Evolutionary conservation across 2,888 invertebrate species (phyloP), one percentile per base, ranked within the genome.

Genomic region (Litoditis marina): DNA sequence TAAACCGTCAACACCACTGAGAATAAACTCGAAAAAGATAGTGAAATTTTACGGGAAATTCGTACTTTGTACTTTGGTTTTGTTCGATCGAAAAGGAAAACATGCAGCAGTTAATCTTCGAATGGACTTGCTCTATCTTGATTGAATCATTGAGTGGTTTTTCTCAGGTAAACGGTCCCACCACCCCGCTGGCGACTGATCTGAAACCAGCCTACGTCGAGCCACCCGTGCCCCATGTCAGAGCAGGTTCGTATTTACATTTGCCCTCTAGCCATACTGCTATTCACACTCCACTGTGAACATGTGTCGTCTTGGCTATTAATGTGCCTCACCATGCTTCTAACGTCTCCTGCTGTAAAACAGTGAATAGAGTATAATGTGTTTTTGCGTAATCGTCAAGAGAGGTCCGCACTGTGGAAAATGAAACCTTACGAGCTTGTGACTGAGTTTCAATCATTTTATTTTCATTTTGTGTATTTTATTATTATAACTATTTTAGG

Each of bases 81-180:
- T 44, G 44, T 25, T n/a, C n/a, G n/a, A n/a, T n/a, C n/a, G n/a
- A n/a, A n/a, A n/a, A n/a, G n/a, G n/a, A n/a, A n/a, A n/a, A n/a
- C n/a, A n/a, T n/a, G n/a, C n/a, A n/a, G n/a, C n/a, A n/a, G n/a
- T 36, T 8, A 36, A 36, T 13, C 36, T 36, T 16, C 11, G 36
- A 8, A 36, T 13, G 8, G 36, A 36, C 11, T 13, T 13, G 36
- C 36, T 8, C 36, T 36, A 36, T 8, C 36, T 36, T 16, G 36
- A 36, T 13, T 13, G 36, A n/a, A n/a, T n/a, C n/a, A n/a, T n/a
- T 49, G 13, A 4, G 25, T 49, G 31, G 3, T 47, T 2, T 32
- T 32, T 6, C 69, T 22, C 86, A 95, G 73, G 94, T 98, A 0
- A 99, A 99, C 83, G 98, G 98, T 0, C 92, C 98, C 0, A 89